Percentiles rank a stretch among this genome's conserved stretches.
Conservation (phyloP, 2,113 vertebrate genomes). For the western clawed frog (Xenopus tropicalis) region DNA sequence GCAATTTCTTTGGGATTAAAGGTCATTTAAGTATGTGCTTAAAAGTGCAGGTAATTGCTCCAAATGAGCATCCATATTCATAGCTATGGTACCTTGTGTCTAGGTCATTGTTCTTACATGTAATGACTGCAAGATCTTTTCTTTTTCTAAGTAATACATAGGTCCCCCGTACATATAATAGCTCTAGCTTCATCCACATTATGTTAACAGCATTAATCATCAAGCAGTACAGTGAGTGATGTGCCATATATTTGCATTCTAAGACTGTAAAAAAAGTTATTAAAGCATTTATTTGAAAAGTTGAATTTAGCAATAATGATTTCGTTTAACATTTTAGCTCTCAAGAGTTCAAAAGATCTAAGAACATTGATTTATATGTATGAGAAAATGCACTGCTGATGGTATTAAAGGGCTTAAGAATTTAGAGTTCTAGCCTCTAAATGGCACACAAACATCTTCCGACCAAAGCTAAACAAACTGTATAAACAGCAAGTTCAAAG, state of each 20-base stretch:
- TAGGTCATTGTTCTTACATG: conserved; percentile 4
- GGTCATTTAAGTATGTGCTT: conserved; percentile 30
- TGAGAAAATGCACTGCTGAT: not conserved
- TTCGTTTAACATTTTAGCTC: not conserved
- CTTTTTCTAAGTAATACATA: not conserved
- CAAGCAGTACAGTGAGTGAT: not conserved
- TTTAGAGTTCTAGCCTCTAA: too few species aligned
- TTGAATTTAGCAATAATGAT: conserved; percentile 2
- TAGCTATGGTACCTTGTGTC: conserved; percentile 11
- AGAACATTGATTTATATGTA: not conserved
- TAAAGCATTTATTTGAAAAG: conserved; percentile 4
- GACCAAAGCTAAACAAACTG: too few species aligned
- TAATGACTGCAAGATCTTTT: not conserved
- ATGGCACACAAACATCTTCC: too few species aligned
- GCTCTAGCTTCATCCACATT: not conserved
- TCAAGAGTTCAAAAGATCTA: conserved; percentile 1
- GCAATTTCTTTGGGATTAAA: conserved; percentile 25
- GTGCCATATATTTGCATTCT: not conserved
- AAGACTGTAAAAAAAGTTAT: not conserved
- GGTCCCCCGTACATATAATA: not conserved
- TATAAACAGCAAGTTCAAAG: too few species aligned
- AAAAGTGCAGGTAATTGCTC: conserved; percentile 26
- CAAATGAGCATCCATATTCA: conserved; percentile 38
- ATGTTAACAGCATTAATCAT: conserved; percentile 2
- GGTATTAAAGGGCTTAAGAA: not conserved